Evolutionary conservation across 2,113 vertebrate genomes (phyloP).

Genomic region (Vireo altiloquus): DNA sequence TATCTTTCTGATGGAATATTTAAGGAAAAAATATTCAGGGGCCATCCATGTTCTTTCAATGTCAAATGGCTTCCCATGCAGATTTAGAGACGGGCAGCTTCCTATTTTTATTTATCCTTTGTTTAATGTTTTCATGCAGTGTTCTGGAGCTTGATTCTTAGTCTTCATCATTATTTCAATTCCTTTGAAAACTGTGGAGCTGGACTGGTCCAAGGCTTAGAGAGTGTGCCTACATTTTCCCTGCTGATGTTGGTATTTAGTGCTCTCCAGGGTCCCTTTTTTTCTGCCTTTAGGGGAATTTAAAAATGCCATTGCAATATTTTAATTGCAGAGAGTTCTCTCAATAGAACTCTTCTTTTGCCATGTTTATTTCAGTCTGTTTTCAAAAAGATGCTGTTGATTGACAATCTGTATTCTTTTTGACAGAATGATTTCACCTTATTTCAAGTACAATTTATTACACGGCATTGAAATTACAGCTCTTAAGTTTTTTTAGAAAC

Average conservation of each 20-base stretch:
- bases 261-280: background rate
- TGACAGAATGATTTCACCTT: constrained; percentile 2
- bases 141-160: background rate
- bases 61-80: background rate
- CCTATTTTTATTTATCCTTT: background rate
- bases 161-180: background rate
- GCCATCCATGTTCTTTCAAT: background rate
- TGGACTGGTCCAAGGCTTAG: background rate
- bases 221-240: background rate
- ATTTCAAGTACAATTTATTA: background rate
- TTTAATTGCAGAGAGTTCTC: background rate
- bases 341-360: background rate
- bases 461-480: background rate
- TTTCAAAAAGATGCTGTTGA: background rate
- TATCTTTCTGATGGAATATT: background rate
- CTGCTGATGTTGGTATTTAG: background rate
- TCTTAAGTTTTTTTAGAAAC: background rate
- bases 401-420: background rate
- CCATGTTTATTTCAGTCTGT: background rate
- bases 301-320: background rate
- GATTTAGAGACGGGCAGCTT: background rate
- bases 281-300: background rate
- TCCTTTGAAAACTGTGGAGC: background rate
- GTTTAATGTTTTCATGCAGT: background rate
- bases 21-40: background rate